Evolutionary conservation across 2,888 invertebrate genomes (phyloP), one percentile per base, ranked within the genome.

Genomic region (Carcina quercana): DNA sequence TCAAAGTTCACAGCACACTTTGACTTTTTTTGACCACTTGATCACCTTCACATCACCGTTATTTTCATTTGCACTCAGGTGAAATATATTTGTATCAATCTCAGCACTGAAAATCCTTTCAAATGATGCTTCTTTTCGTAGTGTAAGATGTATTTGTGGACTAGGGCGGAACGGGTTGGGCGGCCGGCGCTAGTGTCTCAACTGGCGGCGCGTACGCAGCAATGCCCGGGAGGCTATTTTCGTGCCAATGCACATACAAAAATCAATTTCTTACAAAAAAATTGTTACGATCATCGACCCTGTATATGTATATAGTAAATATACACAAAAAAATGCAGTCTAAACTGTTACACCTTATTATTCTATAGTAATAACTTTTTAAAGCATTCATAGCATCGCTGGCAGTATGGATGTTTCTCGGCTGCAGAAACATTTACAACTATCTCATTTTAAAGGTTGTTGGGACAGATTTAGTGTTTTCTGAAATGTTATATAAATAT

Each of bases 251-350:
- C 72, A 72, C 65, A 73, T 59, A 76, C 67, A 73, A 79, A 76
- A 78, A 70, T 72, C 62, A 69, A 65, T 72, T 73, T 69, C 72
- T 71, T 74, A 74, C 68, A 71, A 73, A 79, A 80, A 76, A 75
- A n/a, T n/a, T 24, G 76, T 74, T 66, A 83, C 83, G 83, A 82
- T 79, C 80, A 80, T 72, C 78, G 82, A 82, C 83, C 82, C 66
- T 68, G 61, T 65, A 61, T n/a, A n/a, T n/a, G n/a, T n/a, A n/a
- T n/a, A n/a, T n/a, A n/a, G n/a, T n/a, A n/a, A n/a, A n/a, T n/a
- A n/a, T n/a, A n/a, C n/a, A n/a, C n/a, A n/a, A n/a, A n/a, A n/a
- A n/a, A n/a, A n/a, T n/a, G n/a, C n/a, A n/a, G n/a, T n/a, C n/a
- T n/a, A n/a, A n/a, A n/a, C n/a, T n/a, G n/a, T n/a, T n/a, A n/a